Percentiles rank a stretch among this genome's conserved stretches.
phyloP scores from a whole-genome alignment of 2,113 vertebrate species.

The Orycteropus afer region DNA sequence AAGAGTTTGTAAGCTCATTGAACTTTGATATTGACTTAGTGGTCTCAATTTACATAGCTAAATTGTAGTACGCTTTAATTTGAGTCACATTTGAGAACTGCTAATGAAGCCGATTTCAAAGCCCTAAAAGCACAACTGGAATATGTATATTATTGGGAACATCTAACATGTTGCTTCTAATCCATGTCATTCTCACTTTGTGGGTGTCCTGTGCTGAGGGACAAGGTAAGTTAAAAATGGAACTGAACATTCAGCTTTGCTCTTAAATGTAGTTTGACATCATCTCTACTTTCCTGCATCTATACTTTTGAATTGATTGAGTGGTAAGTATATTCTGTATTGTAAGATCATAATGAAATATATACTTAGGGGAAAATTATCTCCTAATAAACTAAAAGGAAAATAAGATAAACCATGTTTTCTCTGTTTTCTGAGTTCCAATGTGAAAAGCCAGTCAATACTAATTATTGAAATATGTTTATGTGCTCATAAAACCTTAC shows the following conservation, averaged over 20 bases:
- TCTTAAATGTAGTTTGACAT: background rate
- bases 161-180: background rate
- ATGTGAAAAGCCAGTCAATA: background rate
- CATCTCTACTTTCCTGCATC: background rate
- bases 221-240: background rate
- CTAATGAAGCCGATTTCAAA: background rate
- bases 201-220: background rate
- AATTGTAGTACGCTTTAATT: background rate
- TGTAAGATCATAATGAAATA: background rate
- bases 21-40: constrained; percentile 37
- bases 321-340: background rate
- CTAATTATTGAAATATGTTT: background rate
- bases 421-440: background rate
- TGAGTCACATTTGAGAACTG: background rate
- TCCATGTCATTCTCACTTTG: background rate
- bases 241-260: background rate
- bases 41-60: background rate
- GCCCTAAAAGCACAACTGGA: background rate
- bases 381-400: background rate
- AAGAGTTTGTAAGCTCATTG: background rate
- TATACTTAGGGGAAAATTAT: background rate
- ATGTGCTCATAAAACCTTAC: background rate
- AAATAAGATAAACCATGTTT: background rate
- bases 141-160: background rate
- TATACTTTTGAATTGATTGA: background rate